Evolutionary conservation across 2,888 invertebrate genomes (phyloP), one percentile per base, ranked within the genome.

Genomic region (Chaitophorus viminalis): DNA sequence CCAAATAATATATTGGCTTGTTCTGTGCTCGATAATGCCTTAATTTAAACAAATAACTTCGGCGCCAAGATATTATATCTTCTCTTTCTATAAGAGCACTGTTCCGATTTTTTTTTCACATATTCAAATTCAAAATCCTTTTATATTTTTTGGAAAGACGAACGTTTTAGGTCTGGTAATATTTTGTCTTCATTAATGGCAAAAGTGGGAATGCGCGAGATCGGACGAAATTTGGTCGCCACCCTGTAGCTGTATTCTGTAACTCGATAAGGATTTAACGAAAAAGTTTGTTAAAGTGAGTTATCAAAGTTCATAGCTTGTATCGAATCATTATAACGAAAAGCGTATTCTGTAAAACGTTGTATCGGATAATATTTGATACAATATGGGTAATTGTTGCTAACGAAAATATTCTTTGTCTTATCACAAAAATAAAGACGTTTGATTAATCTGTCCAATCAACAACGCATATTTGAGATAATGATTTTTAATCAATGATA

Each of bases 131-230:
- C 18, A 14, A 54, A 54, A 54, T 54, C 54, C 18, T 54, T 54
- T 18, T 18, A 54, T 54, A 54, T 54, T 54, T 18, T 54, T 18
- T 21, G 54, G 21, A 54, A 54, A 18, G 54, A 54, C 17, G 54
- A 18, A 18, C 54, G 54, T 18, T 18, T 54, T 0, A 54, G 21
- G 54, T 18, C 4, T 54, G 54, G 54, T 54, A 54, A 54, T 54
- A 18, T 18, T 18, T 54, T 18, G 4, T 54, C 54, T 54, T 54
- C 54, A 54, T 54, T 54, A 54, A 54, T 54, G 21, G 54, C 54
- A 18, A 18, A 1, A 18, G 74, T 14, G 54, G 77, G 77, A 77
- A 77, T 77, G 77, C 77, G 77, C 77, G 77, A 77, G 29, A 77
- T 31, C 77, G 77, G 77, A 77, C 77, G 77, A 3, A 8, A 9